phyloP scores from a whole-genome alignment of 1,140 invertebrate genomes.

The Drosophila kepulauana region DNA sequence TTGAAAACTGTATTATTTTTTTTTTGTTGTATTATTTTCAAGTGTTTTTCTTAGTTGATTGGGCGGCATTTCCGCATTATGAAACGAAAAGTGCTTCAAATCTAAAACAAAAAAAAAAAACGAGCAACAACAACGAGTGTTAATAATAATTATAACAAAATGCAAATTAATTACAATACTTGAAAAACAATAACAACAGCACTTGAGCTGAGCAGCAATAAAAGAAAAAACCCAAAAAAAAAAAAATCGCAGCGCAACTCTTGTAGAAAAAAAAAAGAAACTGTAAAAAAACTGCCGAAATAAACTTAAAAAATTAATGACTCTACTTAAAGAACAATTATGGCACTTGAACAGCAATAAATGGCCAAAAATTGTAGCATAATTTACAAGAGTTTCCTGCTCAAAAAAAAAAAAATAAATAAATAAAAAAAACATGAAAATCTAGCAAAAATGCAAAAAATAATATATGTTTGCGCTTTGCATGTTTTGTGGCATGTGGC shows the following conservation, averaged over 20 bases:
- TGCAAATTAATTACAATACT: constrained; percentile 69
- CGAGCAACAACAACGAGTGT: constrained; percentile 24
- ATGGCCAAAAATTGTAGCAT: not conserved
- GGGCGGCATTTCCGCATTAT: constrained; percentile 67
- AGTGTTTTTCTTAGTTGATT: constrained; percentile 49
- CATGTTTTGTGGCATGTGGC: constrained; percentile 64
- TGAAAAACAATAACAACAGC: constrained; percentile 40
- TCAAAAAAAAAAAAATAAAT: constrained; percentile 33
- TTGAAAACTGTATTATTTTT: not conserved
- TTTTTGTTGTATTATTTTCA: constrained; percentile 23
- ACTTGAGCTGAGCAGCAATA: constrained; percentile 5
- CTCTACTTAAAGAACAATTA: constrained; percentile 42
- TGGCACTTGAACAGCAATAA: constrained; percentile 8
- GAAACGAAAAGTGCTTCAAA: constrained; percentile 54
- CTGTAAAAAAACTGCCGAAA: not conserved
- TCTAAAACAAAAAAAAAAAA: constrained; percentile 33
- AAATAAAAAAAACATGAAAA: constrained; percentile 6
- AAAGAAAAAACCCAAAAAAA: not conserved
- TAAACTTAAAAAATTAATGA: constrained; percentile 42
- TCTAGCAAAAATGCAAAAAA: not conserved
- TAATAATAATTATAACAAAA: constrained; percentile 60
- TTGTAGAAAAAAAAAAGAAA: constrained; percentile 1
- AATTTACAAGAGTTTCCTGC: constrained; percentile 62
- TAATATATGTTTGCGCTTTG: constrained; percentile 9
- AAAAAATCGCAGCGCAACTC: not conserved